Conservation (phyloP, 2,888 invertebrate genomes). For the Cylindroiulus punctatus region DNA sequence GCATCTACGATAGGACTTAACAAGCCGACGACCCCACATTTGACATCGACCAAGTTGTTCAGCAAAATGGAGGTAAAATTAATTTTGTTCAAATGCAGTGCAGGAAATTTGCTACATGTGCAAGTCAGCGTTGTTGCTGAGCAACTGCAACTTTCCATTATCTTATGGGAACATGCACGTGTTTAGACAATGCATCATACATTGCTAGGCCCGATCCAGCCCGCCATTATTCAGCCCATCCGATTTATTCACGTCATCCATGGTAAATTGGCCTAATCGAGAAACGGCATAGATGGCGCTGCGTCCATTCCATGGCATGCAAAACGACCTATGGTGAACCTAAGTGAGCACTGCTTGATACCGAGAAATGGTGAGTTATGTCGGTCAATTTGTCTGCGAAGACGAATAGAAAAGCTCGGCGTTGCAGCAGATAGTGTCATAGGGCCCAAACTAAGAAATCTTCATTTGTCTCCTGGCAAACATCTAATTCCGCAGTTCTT, state of each 20-base stretch:
- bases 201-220: too few relatives aligned
- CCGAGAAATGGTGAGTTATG: not conserved
- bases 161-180: not conserved
- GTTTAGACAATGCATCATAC: too few relatives aligned
- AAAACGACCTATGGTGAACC: not conserved
- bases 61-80: too few relatives aligned
- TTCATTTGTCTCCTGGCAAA: conserved; percentile 27
- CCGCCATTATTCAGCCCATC: not conserved
- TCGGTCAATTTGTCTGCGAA: not conserved
- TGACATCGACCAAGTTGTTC: too few relatives aligned
- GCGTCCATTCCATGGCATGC: not conserved
- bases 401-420: conserved; percentile 13
- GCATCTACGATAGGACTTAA: too few relatives aligned
- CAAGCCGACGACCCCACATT: too few relatives aligned
- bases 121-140: too few relatives aligned
- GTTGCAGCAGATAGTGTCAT: not conserved
- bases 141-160: too few relatives aligned
- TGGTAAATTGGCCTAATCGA: not conserved
- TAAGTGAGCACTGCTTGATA: not conserved
- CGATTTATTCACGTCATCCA: not conserved
- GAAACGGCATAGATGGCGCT: not conserved
- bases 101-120: too few relatives aligned
- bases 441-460: conserved; percentile 6
- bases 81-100: too few relatives aligned
- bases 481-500: conserved; percentile 27